phyloP scores from a whole-genome alignment of 1,140 invertebrate genomes.

The Hydropsyche tenuis region DNA sequence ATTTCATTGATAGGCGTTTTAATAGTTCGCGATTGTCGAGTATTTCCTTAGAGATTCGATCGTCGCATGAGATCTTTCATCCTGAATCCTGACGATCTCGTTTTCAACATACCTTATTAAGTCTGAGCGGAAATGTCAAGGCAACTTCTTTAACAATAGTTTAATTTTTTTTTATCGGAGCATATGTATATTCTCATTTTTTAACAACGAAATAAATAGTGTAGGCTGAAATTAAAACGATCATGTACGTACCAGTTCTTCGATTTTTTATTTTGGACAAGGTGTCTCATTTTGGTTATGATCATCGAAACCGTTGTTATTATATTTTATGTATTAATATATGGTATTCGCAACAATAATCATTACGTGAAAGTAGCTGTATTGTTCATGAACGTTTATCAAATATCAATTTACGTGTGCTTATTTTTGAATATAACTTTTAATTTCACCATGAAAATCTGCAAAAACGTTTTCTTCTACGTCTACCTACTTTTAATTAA shows the following conservation, averaged over 20 bases:
- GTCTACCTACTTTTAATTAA: not conserved
- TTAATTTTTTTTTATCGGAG: constrained; percentile 1
- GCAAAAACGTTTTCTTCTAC: not conserved
- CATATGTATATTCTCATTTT: constrained; percentile 13
- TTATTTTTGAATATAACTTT: not conserved
- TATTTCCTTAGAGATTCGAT: constrained; percentile 3
- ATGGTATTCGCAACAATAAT: no score
- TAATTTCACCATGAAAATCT: not conserved
- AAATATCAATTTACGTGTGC: not conserved
- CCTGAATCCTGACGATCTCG: constrained; percentile 23
- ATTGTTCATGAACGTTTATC: not conserved
- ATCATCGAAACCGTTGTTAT: no score
- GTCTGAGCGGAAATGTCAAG: constrained; percentile 16
- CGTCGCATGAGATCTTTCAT: constrained; percentile 3
- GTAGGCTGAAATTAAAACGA: constrained; percentile 9
- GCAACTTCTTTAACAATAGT: constrained; percentile 14
- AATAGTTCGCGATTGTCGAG: not conserved
- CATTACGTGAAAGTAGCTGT: no score
- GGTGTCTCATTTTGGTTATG: no score
- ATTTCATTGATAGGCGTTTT: not conserved
- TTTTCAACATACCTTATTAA: constrained; percentile 20
- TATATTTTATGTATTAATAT: no score
- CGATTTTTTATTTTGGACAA: no score
- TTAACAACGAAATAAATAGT: not conserved
- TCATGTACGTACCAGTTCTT: no score